These are phyloP conservation scores for Steinernema khuongi DNA, from an alignment of 1,140 invertebrate genomes.

Conservation along the genomic window DNA sequence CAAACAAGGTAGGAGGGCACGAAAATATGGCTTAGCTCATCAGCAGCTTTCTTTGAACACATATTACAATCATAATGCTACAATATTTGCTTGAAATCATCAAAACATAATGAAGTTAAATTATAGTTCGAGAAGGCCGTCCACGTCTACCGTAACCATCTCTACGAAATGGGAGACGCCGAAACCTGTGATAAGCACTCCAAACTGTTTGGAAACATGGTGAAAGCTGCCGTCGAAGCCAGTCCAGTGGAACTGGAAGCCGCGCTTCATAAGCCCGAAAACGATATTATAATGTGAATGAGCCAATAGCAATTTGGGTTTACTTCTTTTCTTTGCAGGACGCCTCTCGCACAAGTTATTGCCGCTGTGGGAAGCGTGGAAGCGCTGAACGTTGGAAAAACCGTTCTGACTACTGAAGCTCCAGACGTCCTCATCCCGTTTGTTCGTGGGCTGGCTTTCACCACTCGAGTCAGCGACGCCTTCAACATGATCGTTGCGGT, in stretches of 20 bases:
- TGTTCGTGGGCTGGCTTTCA: neutral
- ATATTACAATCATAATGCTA: no score
- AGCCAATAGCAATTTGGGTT: neutral
- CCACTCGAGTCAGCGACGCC: neutral
- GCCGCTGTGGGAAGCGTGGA: neutral
- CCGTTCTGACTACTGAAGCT: neutral
- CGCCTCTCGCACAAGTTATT: neutral
- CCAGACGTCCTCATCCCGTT: neutral
- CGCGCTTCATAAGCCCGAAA: neutral
- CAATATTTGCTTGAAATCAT: no score
- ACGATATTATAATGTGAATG: neutral
- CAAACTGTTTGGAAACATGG: neutral
- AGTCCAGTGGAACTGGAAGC: neutral
- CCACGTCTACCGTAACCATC: neutral
- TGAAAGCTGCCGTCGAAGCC: neutral
- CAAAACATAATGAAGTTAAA: no score
- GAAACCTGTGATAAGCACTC: conserved; percentile 1
- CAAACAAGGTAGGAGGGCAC: neutral
- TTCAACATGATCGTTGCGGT: neutral
- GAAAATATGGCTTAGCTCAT: no score
- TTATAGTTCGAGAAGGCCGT: conserved; percentile 5
- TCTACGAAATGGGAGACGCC: neutral
- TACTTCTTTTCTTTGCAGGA: neutral
- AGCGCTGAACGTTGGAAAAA: conserved; percentile 2
- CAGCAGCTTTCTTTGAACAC: no score